Base-by-base conservation (phyloP, 2,113 vertebrate species). In the Hylia prasina region DNA sequence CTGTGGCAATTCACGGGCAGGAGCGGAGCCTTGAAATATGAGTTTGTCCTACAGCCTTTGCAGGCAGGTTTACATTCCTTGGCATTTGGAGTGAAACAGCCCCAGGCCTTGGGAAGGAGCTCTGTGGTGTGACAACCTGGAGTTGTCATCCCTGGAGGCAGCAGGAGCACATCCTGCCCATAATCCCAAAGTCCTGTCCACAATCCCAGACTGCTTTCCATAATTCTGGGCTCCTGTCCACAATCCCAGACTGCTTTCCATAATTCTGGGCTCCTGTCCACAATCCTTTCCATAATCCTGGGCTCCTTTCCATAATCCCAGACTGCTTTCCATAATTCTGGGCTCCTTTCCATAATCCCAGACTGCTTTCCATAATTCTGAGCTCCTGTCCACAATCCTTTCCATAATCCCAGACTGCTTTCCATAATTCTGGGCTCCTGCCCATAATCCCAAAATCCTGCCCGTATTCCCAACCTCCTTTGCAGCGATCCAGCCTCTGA, bases 151-250 rank as follows among this genome's bases (percentile, higher is more conserved):
- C 21, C 24, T 5, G 76, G 1, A 11, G 64, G 69, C 18, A 10
- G 31, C 1, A 4, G 11, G 37, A 57, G 25, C 7, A 14, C 28
- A 17, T 18, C 31, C 53, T 13, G 53, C 11, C 53, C 30, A 7
- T 13, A 30, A 72, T 72, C 12, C 64, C 8, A 7, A 5, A 1
- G 1, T 68, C 9, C 17, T 37, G 18, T 3, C 7, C 22, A 3
- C 21, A n/a, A 64, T 51, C 8, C 48, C 11, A 4, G 3, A 1
- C 1, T 54, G 13, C 30, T 54, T 28, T 0, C 8, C 22, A 0
- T 9, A 6, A 48, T 68, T 5, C 44, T 0, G 0, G 1, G 0
- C 5, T 37, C 19, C 25, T 50, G 47, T 13, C n/a, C 22, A 3
- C 21, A n/a, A 64, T 51, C 8, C 48, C 11, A 4, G 3, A 1